Evolutionary conservation across 1,140 invertebrate species (phyloP).

Genomic region (Drosophila varians): DNA sequence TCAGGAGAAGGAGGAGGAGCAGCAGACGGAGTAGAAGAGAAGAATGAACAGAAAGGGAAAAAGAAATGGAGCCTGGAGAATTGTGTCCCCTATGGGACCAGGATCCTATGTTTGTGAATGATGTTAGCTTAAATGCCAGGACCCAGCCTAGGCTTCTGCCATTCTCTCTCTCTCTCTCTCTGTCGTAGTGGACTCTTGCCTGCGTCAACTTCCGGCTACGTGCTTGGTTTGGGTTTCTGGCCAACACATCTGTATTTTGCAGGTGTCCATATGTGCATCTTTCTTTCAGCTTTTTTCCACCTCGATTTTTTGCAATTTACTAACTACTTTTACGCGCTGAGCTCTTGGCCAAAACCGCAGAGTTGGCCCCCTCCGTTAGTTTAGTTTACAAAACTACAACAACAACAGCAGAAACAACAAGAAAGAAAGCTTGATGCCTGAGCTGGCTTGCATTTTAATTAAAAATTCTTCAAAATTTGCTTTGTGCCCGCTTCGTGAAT

Average conservation of each 20-base stretch:
- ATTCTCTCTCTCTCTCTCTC: background rate
- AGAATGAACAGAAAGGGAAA: background rate
- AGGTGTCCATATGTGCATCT: conserved; percentile 33
- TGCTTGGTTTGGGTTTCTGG: conserved; percentile 19
- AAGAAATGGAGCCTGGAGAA: conserved; percentile 16
- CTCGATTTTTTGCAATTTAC: conserved; percentile 66
- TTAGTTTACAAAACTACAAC: conserved; percentile 67
- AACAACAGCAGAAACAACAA: conserved; percentile 20
- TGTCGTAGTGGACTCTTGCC: conserved; percentile 36
- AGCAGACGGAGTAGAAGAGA: background rate
- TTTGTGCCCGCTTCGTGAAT: conserved; percentile 69
- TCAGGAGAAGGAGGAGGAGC: conserved; percentile 29
- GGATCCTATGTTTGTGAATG: conserved; percentile 45
- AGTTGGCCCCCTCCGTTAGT: conserved; percentile 47
- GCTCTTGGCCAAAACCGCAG: conserved; percentile 61
- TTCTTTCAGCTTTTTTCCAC: conserved; percentile 8
- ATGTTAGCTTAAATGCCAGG: conserved; percentile 54
- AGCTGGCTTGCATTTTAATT: conserved; percentile 71
- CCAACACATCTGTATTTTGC: conserved; percentile 19
- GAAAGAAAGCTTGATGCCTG: conserved; percentile 13
- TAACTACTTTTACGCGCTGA: conserved; percentile 76
- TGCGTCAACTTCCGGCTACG: conserved; percentile 44
- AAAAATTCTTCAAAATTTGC: conserved; percentile 77
- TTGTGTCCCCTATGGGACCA: conserved; percentile 34
- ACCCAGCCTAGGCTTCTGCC: background rate